Base-by-base conservation (phyloP, 2,888 invertebrate genomes). In the Hydraecia micacea region DNA sequence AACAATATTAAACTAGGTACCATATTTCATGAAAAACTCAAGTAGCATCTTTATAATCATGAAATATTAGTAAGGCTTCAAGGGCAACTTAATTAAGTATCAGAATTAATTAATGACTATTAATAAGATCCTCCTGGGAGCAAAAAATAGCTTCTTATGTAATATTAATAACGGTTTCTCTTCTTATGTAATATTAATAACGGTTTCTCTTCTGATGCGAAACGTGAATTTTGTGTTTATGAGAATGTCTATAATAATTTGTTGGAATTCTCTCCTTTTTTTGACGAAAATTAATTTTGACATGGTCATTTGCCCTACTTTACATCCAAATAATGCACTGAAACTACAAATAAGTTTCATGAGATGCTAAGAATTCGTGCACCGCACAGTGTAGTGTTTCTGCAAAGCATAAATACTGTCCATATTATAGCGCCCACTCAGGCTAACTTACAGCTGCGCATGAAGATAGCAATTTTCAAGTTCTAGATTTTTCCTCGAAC, bases 51-150 rank as follows among this genome's bases (percentile, higher is more conserved):
- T 67, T 74, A 67, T 73, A 66, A 73, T 79, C 46, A 28, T 69
- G n/a, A 76, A 73, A 74, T 65, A 75, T 46, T 36, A 52, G 36
- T 18, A 52, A 32, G 25, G 46, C 21, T 42, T 77, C 21, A 71
- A 73, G 25, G 32, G 62, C 28, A 62, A 46, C 70, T 81, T 82
- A 75, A 67, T 86, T 52, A 79, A 58, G 69, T 69, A 78, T 87
- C 79, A 73, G 66, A 83, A 77, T 81, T 77, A 46, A 81, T 85
- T 87, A 85, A 75, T 74, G 75, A 81, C 49, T 42, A 66, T 78
- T 78, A 84, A 76, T 65, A 36, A 82, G 75, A 32, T 39, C 58
- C 73, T 63, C 63, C 42, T 69, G 65, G 65, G 52, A 55, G 39
- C 42, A 49, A 79, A 72, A 39, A 79, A 70, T 18, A n/a, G 36